Evolutionary conservation across 1,140 invertebrate species (phyloP), one percentile per base, ranked within the genome.

Genomic region (Cyclina sinensis): DNA sequence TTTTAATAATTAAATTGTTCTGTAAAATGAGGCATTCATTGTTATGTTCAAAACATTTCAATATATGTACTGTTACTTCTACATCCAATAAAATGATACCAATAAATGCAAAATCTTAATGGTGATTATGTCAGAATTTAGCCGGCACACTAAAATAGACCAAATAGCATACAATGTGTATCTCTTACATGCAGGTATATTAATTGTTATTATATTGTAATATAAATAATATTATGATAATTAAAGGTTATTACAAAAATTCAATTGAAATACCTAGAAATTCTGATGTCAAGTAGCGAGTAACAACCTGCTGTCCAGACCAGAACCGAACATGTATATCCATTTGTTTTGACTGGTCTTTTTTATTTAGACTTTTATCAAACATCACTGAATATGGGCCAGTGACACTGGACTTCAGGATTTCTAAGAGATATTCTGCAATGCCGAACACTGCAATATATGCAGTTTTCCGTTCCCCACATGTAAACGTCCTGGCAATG

Each of bases 371-470:
- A 43, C 30, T 43, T 59, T 92, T 86, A 62, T 91, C 90, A 90
- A 92, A 92, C 32, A 92, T 16, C 9, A 90, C 4, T 24, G 81
- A 68, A 76, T 57, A 91, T 24, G 7, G 18, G 14, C 65, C n/a
- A 39, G 9, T 43, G 21, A 51, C 37, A 54, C 18, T 46, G 1
- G 37, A 0, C n/a, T 39, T n/a, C 18, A 84, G 39, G n/a, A 24
- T 24, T 9, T 27, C 30, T 24, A 21, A 43, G 51, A 92, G 57
- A 87, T 86, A 30, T 79, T 80, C 73, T 5, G 85, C 90, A 32
- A 92, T 0, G 0, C 91, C 91, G 90, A 87, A 92, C 30, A 70
- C 30, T 7, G 21, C 16, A 18, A 92, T 7, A 57, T 92, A 91
- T 3, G 32, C 39, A 12, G 51, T 24, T 68, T 92, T 92, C 30